Conservation (phyloP, 2,797 vertebrate species). For the Yasuhikotakia modesta region DNA sequence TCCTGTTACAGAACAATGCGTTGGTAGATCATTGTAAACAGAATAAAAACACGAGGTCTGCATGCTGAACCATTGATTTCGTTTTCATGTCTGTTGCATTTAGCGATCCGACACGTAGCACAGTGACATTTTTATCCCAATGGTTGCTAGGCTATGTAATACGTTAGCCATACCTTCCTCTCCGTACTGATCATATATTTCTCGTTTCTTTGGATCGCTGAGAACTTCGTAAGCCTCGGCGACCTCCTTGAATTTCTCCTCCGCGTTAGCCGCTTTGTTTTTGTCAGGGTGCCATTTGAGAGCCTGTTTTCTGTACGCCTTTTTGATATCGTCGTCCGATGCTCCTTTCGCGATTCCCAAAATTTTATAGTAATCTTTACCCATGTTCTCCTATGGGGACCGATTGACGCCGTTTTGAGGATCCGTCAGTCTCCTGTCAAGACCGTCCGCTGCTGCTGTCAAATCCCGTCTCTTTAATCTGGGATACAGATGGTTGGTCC, state of each 20-base stretch:
- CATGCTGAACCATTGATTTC: no score
- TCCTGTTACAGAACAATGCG: not conserved
- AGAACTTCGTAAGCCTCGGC: slow-evolving; percentile 98
- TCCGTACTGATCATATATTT: slow-evolving; percentile 96
- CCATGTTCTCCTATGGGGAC: slow-evolving; percentile 76
- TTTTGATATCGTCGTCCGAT: slow-evolving; percentile 95
- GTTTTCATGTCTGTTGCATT: not conserved
- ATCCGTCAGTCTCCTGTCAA: slow-evolving; percentile 16
- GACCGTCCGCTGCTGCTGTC: slow-evolving; percentile 20
- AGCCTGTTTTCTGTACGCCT: slow-evolving; percentile 96
- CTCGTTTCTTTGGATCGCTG: slow-evolving; percentile 97
- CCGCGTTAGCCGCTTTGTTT: slow-evolving; percentile 94
- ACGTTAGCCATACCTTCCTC: slow-evolving; percentile 86
- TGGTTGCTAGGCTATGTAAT: not conserved
- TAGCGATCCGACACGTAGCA: not conserved
- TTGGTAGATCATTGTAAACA: not conserved
- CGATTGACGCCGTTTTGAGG: not conserved
- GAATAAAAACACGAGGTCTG: not conserved
- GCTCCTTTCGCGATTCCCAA: slow-evolving; percentile 94
- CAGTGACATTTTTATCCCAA: not conserved
- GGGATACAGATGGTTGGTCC: slow-evolving; percentile 47
- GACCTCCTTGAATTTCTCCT: slow-evolving; percentile 98
- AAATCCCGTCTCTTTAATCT: slow-evolving; percentile 31
- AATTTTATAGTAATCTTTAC: slow-evolving; percentile 97
- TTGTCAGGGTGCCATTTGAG: slow-evolving; percentile 99